Evolutionary conservation across 1,140 invertebrate species (phyloP), one percentile per base, ranked within the genome.

Genomic region (Polyergus mexicanus): DNA sequence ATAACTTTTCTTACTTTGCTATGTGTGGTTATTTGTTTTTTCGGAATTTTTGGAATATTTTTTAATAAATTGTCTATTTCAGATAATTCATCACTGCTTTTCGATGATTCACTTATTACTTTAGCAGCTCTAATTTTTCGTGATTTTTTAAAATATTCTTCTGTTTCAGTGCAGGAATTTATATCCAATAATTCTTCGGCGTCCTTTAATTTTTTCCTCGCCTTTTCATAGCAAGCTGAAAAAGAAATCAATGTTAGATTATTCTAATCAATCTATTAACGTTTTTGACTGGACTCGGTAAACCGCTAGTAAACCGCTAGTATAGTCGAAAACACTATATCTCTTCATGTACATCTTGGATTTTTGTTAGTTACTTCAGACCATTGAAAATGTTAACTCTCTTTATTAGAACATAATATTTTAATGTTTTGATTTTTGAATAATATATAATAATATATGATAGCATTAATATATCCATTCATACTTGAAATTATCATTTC

Each of bases 131-230:
- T 71, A 7, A 32, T 19, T 71, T 71, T 71, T 11, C 68, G 11
- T 54, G 68, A 54, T n/a, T 71, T 32, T 54, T 71, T 71, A 1
- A 71, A 71, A 51, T 54, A 32, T 19, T 54, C 19, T 32, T 71
- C 25, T 32, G 16, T 35, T 16, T 54, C 28, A 35, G 47, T 71
- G 7, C 68, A 16, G 16, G 71, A 74, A 25, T 74, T 47, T n/a
- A 74, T 22, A 22, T 74, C 71, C 1, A 32, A 58, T 1, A 58
- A 19, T 0, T 38, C 19, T 25, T 74, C 51, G 32, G n/a, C 71
- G 6, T 74, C 28, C n/a, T 74, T 74, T 38, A 74, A 58, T 22
- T 74, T 74, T 38, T 6, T 74, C 3, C 71, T 74, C 4, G 51
- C 32, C 0, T 13, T 4, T 56, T 5, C n/a, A 58, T 74, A 74